Conservation (phyloP, 2,888 invertebrate genomes). For the Morinoia aosen region DNA sequence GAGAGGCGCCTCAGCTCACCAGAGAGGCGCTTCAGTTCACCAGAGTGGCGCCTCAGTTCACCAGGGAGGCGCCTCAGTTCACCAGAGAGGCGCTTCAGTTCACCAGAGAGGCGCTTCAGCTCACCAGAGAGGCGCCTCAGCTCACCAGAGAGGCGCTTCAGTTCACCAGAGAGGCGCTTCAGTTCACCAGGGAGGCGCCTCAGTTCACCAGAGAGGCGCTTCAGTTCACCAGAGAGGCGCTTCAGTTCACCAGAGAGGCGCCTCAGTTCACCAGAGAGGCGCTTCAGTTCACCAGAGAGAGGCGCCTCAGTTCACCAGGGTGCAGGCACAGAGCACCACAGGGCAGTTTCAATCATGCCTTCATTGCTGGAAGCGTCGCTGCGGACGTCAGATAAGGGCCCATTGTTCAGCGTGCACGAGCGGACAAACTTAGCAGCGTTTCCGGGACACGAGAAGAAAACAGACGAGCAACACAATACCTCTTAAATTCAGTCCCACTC, state of each 20-base stretch:
- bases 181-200: not conserved
- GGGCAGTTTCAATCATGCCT: conserved; percentile 1
- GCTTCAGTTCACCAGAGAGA: not conserved
- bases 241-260: not conserved
- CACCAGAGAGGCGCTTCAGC: no score
- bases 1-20: not conserved
- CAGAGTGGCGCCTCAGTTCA: not conserved
- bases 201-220: not conserved
- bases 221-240: not conserved
- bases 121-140: not conserved
- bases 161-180: not conserved
- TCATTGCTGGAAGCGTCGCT: conserved; percentile 3
- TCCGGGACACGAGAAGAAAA: not conserved
- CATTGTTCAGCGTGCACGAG: conserved; percentile 21
- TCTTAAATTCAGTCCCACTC: not conserved
- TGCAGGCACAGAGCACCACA: not conserved
- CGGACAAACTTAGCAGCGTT: not conserved
- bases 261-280: not conserved
- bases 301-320: not conserved
- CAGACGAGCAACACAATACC: conserved; percentile 2
- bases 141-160: not conserved
- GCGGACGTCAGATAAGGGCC: not conserved
- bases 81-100: not conserved
- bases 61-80: no score
- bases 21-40: no score